Conservation (phyloP, 1,140 invertebrate species). For the Metopolophium dirhodum region DNA sequence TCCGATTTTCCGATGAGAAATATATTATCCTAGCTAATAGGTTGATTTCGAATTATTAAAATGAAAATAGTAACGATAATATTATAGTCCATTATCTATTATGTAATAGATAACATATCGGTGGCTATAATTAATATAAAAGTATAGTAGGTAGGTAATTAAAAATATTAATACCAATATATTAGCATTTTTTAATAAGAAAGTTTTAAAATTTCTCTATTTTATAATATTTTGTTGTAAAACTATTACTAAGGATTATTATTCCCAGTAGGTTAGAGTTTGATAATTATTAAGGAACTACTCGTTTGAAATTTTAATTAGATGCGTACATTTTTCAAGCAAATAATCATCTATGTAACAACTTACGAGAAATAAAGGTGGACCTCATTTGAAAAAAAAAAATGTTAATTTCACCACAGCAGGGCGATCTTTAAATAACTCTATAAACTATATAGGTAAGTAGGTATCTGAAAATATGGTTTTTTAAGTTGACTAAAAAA, state of each 20-base stretch:
- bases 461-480: too few species aligned
- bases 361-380: too few species aligned
- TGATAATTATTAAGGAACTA: not conserved
- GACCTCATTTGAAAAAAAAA: too few species aligned
- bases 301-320: too few species aligned
- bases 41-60: not conserved
- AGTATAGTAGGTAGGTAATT: too few species aligned
- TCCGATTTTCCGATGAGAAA: not conserved
- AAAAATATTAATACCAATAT: not conserved
- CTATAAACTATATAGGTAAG: too few species aligned
- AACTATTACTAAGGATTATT: not conserved
- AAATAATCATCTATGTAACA: too few species aligned
- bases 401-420: too few species aligned
- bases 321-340: too few species aligned
- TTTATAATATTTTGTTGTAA: not conserved
- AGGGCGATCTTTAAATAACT: too few species aligned
- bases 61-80: not conserved
- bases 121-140: not conserved
- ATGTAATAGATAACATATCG: not conserved
- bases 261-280: not conserved
- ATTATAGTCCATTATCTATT: not conserved
- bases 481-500: too few species aligned
- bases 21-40: not conserved
- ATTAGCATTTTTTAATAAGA: not conserved
- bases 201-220: not conserved